phyloP scores from a whole-genome alignment of 2,113 vertebrate species.

The Setophaga petechia region DNA sequence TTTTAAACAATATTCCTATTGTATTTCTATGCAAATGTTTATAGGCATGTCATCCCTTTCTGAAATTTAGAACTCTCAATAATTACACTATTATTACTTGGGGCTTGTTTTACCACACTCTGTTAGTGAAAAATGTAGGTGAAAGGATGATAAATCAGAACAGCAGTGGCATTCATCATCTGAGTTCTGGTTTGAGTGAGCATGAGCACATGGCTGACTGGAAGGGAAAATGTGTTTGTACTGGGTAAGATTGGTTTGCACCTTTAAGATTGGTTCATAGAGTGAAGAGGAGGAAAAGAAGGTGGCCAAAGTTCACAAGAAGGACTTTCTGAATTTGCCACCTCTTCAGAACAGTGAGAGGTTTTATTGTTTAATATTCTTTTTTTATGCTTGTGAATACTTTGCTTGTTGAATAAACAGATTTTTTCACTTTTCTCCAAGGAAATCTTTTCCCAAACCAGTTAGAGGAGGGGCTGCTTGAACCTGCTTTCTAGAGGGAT shows the following conservation, averaged over 20 bases:
- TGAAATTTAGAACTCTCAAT: neutral
- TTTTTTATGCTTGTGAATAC: neutral
- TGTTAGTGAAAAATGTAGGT: neutral
- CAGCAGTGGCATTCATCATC: neutral
- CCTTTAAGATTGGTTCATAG: neutral
- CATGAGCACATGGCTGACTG: neutral
- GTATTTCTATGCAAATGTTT: neutral
- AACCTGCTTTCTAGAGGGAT: neutral
- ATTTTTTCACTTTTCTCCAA: neutral
- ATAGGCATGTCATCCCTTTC: neutral
- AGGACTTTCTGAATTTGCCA: neutral
- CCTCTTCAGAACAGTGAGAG: neutral
- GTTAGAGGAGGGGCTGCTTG: rapidly evolving
- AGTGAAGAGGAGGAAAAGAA: neutral
- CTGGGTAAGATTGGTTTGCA: neutral
- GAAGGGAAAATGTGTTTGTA: neutral
- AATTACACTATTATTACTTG: neutral
- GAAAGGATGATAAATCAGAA: neutral
- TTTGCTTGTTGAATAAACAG: neutral
- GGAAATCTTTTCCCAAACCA: neutral
- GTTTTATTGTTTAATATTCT: neutral
- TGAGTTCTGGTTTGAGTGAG: neutral
- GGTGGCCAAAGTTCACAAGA: neutral
- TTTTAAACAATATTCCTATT: neutral
- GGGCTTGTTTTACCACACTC: neutral